Evolutionary conservation across 2,113 vertebrate species (phyloP), one percentile per base, ranked within the genome.

Genomic region (Columba livia): DNA sequence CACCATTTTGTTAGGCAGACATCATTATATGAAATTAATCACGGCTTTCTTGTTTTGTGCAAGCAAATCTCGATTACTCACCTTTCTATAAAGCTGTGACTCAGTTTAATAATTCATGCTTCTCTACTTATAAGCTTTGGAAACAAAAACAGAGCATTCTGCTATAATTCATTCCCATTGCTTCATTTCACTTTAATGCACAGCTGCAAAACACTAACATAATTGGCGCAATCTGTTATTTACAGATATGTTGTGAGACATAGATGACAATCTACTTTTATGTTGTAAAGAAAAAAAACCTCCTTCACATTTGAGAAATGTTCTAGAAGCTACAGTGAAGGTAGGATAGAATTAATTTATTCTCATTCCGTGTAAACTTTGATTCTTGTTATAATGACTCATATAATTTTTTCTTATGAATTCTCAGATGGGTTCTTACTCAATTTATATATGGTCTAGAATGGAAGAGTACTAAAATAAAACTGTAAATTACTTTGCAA

Each of bases 221-320:
- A 97, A 98, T 96, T 97, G 93, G 89, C 94, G 53, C 95, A 96
- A 97, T 97, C 93, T 97, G 91, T 95, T 98, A 96, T 97, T 98
- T 96, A 96, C 93, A 97, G 92, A 96, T 94, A 81, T 17, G 44
- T 38, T 12, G 85, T 5, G 69, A 97, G 90, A 96, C 44, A 34
- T 50, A 96, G 89, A 91, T 97, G 96, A 70, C 60, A 96, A 95
- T 72, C 53, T 66, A 67, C 61, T 93, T 97, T 95, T 93, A 40
- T 89, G 19, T 31, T 77, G 44, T 47, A 79, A 71, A 81, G 75
- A 92, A 95, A 91, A 78, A 70, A 92, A 53, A 75, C 23, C 70
- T 95, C 74, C 79, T 89, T 97, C 69, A 70, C 14, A 75, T 87
- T 84, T 89, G 32, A 96, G 26, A 67, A 86, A 91, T 84, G 44